Percentiles rank a stretch among this genome's conserved stretches.
Conservation (phyloP, 2,888 invertebrate genomes). For the Toxonevra muliebris region DNA sequence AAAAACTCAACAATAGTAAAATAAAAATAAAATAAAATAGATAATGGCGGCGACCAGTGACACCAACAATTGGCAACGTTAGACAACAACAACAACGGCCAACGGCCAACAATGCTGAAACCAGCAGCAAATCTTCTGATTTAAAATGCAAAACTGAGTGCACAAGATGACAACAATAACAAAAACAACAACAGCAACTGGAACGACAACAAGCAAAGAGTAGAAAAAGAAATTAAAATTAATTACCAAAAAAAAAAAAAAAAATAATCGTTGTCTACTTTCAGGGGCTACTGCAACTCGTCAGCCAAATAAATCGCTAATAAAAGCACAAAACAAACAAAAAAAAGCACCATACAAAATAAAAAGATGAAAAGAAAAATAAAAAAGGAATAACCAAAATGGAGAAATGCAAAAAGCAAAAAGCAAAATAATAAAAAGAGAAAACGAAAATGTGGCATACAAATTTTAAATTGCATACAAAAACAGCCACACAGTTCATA, state of each 20-base stretch:
- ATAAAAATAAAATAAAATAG: too few relatives aligned
- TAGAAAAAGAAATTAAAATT: conserved; percentile 14
- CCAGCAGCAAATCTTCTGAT: background rate
- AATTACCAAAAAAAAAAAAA: conserved; percentile 14
- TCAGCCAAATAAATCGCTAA: conserved; percentile 7
- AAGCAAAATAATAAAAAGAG: background rate
- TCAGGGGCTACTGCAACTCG: conserved; percentile 5
- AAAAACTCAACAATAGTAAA: too few relatives aligned
- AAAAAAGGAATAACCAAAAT: background rate
- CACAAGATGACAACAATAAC: conserved; percentile 1
- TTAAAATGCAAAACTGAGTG: background rate
- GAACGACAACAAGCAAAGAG: background rate
- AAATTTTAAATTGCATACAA: conserved; percentile 17
- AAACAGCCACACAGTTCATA: background rate
- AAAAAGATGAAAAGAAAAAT: background rate
- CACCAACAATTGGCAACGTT: too few relatives aligned
- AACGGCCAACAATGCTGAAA: too few relatives aligned
- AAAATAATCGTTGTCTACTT: conserved; percentile 20
- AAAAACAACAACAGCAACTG: background rate
- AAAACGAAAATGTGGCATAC: conserved; percentile 22
- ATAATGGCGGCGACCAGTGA: too few relatives aligned
- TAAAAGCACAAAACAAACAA: background rate
- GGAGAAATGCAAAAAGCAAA: background rate
- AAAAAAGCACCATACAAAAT: too few relatives aligned
- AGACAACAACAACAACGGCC: too few relatives aligned